Conservation (phyloP, 2,113 vertebrate species). For the Tylochromis polylepis region DNA sequence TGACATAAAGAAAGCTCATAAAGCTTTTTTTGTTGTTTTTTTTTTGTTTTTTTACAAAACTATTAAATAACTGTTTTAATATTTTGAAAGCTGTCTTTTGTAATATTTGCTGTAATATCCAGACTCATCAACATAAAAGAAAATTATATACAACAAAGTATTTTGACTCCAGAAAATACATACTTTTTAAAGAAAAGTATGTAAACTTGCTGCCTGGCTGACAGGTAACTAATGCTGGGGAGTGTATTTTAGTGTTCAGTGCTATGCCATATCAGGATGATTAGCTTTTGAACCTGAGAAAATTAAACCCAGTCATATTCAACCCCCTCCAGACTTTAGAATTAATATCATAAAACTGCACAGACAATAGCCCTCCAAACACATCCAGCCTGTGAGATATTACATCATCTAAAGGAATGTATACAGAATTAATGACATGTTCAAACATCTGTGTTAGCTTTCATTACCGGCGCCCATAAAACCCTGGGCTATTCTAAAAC, state of each 20-base stretch:
- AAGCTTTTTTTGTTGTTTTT: background rate
- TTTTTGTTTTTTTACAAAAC: background rate
- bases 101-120: background rate
- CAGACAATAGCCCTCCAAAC: slow-evolving; percentile 34
- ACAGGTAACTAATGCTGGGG: background rate
- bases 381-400: slow-evolving; percentile 36
- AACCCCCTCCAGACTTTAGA: background rate
- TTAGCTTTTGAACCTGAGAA: background rate
- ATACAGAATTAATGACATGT: slow-evolving; percentile 56
- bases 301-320: background rate
- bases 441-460: slow-evolving; percentile 63
- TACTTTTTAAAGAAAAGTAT: background rate
- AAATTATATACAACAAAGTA: background rate
- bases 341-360: slow-evolving; percentile 34
- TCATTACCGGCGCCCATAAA: slow-evolving; percentile 54
- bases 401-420: slow-evolving; percentile 60
- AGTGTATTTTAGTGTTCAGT: background rate
- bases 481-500: slow-evolving; percentile 43
- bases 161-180: background rate
- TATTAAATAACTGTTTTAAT: background rate
- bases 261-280: background rate
- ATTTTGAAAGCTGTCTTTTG: background rate
- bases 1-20: background rate
- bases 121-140: background rate
- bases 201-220: background rate